Evolutionary conservation across 2,113 vertebrate species (phyloP).

Genomic region (Prunella fulvescens): DNA sequence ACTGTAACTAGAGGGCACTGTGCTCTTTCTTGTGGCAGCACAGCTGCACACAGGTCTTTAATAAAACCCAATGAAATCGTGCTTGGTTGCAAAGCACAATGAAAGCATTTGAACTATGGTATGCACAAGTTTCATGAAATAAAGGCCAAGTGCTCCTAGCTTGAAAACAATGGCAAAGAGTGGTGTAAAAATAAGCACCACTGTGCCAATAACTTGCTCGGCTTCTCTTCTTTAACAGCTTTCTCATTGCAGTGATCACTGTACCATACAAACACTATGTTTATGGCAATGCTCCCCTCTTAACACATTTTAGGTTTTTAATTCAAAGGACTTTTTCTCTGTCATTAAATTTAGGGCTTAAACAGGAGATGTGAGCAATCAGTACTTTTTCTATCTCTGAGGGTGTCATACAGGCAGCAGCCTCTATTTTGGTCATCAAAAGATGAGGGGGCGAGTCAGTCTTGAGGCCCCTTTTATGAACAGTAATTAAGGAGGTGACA

Average conservation of each 20-base stretch:
- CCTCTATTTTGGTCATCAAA: background rate
- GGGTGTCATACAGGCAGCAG: background rate
- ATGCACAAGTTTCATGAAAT: slow-evolving; percentile 45
- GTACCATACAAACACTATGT: background rate
- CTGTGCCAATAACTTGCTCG: slow-evolving; percentile 43
- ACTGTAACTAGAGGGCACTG: slow-evolving; percentile 60
- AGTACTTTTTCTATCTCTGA: background rate
- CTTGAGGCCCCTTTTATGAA: background rate
- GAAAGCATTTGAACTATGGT: slow-evolving; percentile 39
- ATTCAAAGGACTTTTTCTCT: slow-evolving; percentile 30
- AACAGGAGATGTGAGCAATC: background rate
- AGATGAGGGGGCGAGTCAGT: background rate
- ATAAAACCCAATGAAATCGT: background rate
- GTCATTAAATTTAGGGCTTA: slow-evolving; percentile 18
- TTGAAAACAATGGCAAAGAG: slow-evolving; percentile 21
- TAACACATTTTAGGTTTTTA: slow-evolving; percentile 8
- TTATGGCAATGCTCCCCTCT: slow-evolving; percentile 12
- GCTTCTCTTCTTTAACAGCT: slow-evolving; percentile 40
- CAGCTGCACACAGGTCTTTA: background rate
- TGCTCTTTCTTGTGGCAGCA: slow-evolving; percentile 44
- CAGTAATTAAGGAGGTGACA: background rate
- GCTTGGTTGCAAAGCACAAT: slow-evolving; percentile 24
- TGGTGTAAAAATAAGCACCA: slow-evolving; percentile 15
- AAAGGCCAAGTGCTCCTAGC: slow-evolving; percentile 48
- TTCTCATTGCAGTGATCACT: slow-evolving; percentile 13